Percentiles rank a stretch among this genome's conserved stretches.
phyloP scores from a whole-genome alignment of 2,888 invertebrate species.

The Quadroppia sp. region DNA sequence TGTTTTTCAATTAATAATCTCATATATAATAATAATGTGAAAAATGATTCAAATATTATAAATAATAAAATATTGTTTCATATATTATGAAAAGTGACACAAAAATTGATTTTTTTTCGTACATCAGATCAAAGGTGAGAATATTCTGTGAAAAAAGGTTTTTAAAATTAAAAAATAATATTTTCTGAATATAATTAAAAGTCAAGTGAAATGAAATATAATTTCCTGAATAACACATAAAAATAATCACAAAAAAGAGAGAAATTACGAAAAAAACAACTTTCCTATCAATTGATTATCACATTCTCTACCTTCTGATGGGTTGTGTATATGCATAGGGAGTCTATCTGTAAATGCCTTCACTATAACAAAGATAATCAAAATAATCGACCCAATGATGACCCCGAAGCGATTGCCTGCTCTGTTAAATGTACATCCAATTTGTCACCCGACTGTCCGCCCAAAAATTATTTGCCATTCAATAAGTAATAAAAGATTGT shows the following conservation, averaged over 20 bases:
- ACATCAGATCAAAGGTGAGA: not conserved
- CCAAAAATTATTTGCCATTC: constrained; percentile 16
- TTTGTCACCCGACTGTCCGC: not conserved
- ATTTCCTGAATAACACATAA: too few relatives aligned
- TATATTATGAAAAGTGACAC: not conserved
- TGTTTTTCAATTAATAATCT: constrained; percentile 2
- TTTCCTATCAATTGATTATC: not conserved
- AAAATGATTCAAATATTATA: not conserved
- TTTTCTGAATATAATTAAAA: too few relatives aligned
- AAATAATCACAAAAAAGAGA: too few relatives aligned
- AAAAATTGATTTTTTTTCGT: not conserved
- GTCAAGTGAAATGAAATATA: too few relatives aligned
- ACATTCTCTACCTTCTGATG: not conserved
- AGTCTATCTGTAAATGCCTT: too few relatives aligned
- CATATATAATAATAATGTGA: not conserved
- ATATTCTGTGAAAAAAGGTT: too few relatives aligned
- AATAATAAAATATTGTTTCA: not conserved
- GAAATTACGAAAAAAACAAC: too few relatives aligned
- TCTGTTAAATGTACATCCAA: not conserved
- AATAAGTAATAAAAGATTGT: not conserved
- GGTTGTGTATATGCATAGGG: not conserved
- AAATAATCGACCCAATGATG: constrained; percentile 13
- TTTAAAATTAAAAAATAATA: too few relatives aligned
- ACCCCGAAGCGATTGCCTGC: not conserved
- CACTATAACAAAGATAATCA: not conserved